Percentiles rank a stretch among this genome's conserved stretches.
phyloP scores from a whole-genome alignment of 2,797 vertebrate species.

The Ambastaia sidthimunki region DNA sequence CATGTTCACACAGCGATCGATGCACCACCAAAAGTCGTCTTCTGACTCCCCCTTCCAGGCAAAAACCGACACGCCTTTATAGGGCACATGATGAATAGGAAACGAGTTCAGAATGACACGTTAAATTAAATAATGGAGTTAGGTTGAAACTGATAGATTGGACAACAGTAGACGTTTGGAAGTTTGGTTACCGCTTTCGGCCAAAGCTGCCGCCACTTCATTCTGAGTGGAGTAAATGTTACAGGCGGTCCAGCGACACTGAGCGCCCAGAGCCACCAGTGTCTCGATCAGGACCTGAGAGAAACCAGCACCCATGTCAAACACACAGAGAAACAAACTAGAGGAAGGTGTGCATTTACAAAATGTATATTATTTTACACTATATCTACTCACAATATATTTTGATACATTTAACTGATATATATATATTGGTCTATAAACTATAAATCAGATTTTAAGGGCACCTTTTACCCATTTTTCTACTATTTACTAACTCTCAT shows the following conservation, averaged over 20 bases:
- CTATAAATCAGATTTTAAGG: neutral
- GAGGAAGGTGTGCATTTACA: too few species aligned
- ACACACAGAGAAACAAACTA: neutral
- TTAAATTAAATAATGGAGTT: neutral
- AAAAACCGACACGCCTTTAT: slow-evolving; percentile 92
- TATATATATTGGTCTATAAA: neutral
- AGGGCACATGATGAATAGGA: slow-evolving; percentile 23
- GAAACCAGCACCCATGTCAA: slow-evolving; percentile 7
- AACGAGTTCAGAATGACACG: neutral
- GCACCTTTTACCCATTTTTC: too few species aligned
- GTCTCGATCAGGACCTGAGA: slow-evolving; percentile 95
- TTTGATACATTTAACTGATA: neutral
- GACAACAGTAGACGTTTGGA: slow-evolving; percentile 13
- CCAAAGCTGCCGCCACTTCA: slow-evolving; percentile 93
- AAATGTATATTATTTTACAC: neutral
- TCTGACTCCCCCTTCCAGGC: slow-evolving; percentile 99
- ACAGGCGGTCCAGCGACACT: slow-evolving; percentile 98
- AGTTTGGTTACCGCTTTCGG: slow-evolving; percentile 84
- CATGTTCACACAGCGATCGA: slow-evolving; percentile 93
- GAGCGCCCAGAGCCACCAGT: slow-evolving; percentile 92
- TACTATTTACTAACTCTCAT: too few species aligned
- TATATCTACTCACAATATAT: neutral
- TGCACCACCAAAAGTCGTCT: slow-evolving; percentile 99
- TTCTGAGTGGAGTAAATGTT: slow-evolving; percentile 99
- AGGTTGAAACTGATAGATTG: neutral